These are phyloP conservation scores for Drosophila kanekoi DNA, from an alignment of 2,888 invertebrate genomes.

Conservation along the genomic window DNA sequence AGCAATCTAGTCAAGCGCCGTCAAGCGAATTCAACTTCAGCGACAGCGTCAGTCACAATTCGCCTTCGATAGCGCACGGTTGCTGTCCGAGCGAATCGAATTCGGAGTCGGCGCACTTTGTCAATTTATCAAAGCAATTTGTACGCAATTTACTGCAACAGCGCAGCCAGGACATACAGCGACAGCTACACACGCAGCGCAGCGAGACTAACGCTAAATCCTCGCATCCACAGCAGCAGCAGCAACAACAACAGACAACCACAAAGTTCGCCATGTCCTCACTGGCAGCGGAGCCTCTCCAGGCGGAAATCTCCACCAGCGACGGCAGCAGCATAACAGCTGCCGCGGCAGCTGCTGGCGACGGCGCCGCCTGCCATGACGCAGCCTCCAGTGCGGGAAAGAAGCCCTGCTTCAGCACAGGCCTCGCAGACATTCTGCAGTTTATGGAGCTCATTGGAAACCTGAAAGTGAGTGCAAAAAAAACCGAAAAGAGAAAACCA, in stretches of 20 bases:
- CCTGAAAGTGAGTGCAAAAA: conserved; percentile 87
- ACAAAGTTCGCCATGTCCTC: conserved; percentile 82
- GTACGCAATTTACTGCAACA: conserved; percentile 52
- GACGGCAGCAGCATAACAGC: conserved; percentile 33
- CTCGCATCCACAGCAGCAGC: conserved; percentile 48
- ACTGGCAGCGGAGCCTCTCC: conserved; percentile 79
- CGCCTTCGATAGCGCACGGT: conserved; percentile 74
- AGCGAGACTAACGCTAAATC: conserved; percentile 45
- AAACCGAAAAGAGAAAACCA: conserved; percentile 6
- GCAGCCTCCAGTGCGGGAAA: conserved; percentile 61
- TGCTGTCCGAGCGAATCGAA: conserved; percentile 51
- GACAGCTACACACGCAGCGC: conserved; percentile 70
- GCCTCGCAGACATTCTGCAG: conserved; percentile 85
- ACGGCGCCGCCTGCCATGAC: conserved; percentile 58
- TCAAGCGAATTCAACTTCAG: conserved; percentile 59
- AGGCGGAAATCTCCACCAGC: conserved; percentile 54
- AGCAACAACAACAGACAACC: conserved; percentile 74
- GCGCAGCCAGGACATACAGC: conserved; percentile 73
- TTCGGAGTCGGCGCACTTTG: conserved; percentile 63
- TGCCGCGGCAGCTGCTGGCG: conserved; percentile 33
- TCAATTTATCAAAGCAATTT: conserved; percentile 45
- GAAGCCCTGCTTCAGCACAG: conserved; percentile 82
- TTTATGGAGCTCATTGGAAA: conserved; percentile 90
- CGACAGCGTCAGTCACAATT: conserved; percentile 71
- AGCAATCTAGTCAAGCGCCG: conserved; percentile 71